Base-by-base conservation (phyloP, 1,140 invertebrate species). In the Planococcus citri region DNA sequence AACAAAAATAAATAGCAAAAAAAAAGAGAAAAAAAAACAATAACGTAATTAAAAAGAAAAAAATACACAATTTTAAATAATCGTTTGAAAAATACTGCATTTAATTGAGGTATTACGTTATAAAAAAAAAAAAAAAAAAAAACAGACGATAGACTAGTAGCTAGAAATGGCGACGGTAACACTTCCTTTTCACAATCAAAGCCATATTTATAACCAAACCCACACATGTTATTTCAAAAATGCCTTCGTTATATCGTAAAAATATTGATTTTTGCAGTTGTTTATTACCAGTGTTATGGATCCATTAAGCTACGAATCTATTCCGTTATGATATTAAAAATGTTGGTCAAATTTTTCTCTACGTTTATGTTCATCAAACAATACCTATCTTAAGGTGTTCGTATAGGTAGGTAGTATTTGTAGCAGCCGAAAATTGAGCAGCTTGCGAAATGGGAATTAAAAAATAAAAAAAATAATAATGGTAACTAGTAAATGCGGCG, bases 401-500 rank as follows among this genome's bases (percentile, higher is more conserved):
- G n/a, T n/a, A n/a, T n/a, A n/a, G n/a, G n/a, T n/a, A n/a, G n/a
- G n/a, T n/a, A n/a, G n/a, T n/a, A n/a, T n/a, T n/a, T n/a, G 60
- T 64, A 64, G 60, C 60, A 64, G 60, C 60, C 60, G 17, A 64
- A 64, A 20, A 64, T 64, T 64, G 60, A 64, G 60, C 60, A 64
- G 21, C 60, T 25, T 64, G 21, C 60, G 22, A 64, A 64, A 24
- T 1, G 25, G 17, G 60, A 64, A 27, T 2, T 24, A 64, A 25
- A 64, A 64, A 64, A 64, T 24, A 64, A 64, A 27, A 60, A 64
- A 64, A 27, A 64, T 51, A 64, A 64, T 25, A 64, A 64, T 64
- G 60, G 60, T 64, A 64, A 64, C 60, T 64, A 64, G 60, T 64
- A 64, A 64, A 64, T 64, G 60, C 60, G 60, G 60, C 60, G 60